A percentile compares a stretch with the other conserved stretches of the same genome.
Evolutionary conservation across 2,888 invertebrate genomes (phyloP).

Genomic region (Gisinianus flammeolus): DNA sequence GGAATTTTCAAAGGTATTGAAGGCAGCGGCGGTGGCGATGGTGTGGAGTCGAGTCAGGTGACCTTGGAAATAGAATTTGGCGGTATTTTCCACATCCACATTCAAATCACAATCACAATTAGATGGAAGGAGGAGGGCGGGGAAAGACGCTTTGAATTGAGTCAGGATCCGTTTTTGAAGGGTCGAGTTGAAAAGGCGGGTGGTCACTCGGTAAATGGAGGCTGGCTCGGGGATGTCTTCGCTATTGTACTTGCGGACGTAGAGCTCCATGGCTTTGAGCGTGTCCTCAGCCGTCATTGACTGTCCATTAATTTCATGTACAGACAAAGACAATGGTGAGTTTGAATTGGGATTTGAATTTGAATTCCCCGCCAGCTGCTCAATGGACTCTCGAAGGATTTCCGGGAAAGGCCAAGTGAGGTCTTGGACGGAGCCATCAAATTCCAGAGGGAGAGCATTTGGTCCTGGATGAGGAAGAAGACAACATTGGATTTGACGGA

Average conservation of each 20-base stretch:
- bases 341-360: neutral
- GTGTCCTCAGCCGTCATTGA: neutral
- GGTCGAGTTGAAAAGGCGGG: neutral
- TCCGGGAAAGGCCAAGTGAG: no score
- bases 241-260: neutral
- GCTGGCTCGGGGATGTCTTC: neutral
- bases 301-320: no score
- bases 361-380: no score
- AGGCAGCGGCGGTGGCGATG: neutral
- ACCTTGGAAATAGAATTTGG: neutral
- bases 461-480: constrained; percentile 98
- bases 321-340: neutral
- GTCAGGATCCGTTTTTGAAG: no score
- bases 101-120: no score
- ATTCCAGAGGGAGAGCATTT: constrained; percentile 69
- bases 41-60: neutral
- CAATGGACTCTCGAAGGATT: no score
- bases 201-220: neutral
- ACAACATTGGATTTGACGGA: constrained; percentile 93
- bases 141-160: no score
- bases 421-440: no score
- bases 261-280: neutral
- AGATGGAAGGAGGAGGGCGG: no score
- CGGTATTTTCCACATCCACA: neutral
- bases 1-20: neutral